These are phyloP conservation scores for Homarus gammarus DNA, from an alignment of 2,888 invertebrate genomes.

Conservation along the genomic window DNA sequence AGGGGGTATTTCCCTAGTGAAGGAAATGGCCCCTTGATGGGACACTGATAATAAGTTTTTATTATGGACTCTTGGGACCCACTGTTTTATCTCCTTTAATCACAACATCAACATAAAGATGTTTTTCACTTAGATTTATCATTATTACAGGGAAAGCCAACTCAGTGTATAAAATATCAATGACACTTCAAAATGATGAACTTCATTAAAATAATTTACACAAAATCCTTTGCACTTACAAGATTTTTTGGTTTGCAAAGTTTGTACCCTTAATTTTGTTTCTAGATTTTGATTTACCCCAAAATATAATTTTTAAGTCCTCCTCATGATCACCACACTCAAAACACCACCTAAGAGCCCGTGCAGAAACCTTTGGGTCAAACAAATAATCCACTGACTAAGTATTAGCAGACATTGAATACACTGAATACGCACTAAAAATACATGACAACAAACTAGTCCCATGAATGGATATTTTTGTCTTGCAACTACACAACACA, in stretches of 20 bases:
- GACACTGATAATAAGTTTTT: too few relatives aligned
- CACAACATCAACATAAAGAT: too few relatives aligned
- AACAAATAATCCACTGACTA: conserved; percentile 27
- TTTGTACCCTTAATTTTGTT: not conserved
- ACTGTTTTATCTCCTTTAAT: too few relatives aligned
- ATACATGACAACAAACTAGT: conserved; percentile 34
- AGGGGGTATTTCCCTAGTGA: too few relatives aligned
- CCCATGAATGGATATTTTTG: conserved; percentile 19
- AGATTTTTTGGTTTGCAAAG: not conserved
- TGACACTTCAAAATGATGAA: not conserved
- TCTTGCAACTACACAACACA: conserved; percentile 35
- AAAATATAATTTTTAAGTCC: not conserved
- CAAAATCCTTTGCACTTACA: not conserved
- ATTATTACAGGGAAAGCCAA: too few relatives aligned
- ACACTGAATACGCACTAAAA: conserved; percentile 52
- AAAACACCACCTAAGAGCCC: conserved; percentile 1
- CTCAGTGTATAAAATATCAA: not conserved
- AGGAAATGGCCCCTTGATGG: too few relatives aligned
- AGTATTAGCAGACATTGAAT: conserved; percentile 27
- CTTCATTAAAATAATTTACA: not conserved
- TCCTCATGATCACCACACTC: not conserved
- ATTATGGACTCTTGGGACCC: too few relatives aligned
- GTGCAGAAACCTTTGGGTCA: conserved; percentile 13
- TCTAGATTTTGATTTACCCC: not conserved
- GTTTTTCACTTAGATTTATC: too few relatives aligned